Conservation (phyloP, 2,888 invertebrate genomes). For the Cataglyphis albicans region DNA sequence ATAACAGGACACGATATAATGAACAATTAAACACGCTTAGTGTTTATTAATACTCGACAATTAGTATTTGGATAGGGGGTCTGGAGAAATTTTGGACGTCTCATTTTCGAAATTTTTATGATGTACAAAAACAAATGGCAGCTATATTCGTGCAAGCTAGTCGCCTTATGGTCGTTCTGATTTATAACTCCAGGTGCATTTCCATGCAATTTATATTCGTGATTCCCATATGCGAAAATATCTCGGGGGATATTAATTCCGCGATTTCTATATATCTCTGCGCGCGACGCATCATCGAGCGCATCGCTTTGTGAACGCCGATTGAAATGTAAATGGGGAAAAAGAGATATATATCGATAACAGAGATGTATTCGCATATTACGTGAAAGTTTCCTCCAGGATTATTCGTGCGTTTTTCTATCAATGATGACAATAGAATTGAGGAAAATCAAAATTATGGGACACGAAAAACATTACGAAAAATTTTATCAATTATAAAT, state of each 20-base stretch:
- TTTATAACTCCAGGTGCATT: slow-evolving; percentile 39
- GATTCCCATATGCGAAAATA: slow-evolving; percentile 39
- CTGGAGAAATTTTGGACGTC: slow-evolving; percentile 16
- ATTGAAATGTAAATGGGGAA: slow-evolving; percentile 54
- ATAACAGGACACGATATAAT: not conserved
- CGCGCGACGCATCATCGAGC: slow-evolving; percentile 35
- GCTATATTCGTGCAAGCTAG: slow-evolving; percentile 11
- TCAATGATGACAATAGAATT: not conserved
- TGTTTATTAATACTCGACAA: not conserved
- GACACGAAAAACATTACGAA: not conserved
- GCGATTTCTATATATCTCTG: slow-evolving; percentile 41
- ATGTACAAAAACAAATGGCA: slow-evolving; percentile 22
- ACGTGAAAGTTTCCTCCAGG: not conserved
- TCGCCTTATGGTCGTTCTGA: slow-evolving; percentile 32
- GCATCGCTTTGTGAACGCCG: slow-evolving; percentile 42
- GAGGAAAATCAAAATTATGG: not conserved
- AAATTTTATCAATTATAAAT: not conserved
- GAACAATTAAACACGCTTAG: not conserved
- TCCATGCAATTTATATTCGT: slow-evolving; percentile 47
- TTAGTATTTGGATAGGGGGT: not conserved
- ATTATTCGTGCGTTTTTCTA: slow-evolving; percentile 15
- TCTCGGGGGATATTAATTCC: slow-evolving; percentile 46
- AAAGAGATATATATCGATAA: slow-evolving; percentile 42
- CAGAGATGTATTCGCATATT: slow-evolving; percentile 10
- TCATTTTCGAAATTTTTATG: not conserved